Evolutionary conservation across 2,797 vertebrate genomes (phyloP).

Genomic region (Crax fasciolata): DNA sequence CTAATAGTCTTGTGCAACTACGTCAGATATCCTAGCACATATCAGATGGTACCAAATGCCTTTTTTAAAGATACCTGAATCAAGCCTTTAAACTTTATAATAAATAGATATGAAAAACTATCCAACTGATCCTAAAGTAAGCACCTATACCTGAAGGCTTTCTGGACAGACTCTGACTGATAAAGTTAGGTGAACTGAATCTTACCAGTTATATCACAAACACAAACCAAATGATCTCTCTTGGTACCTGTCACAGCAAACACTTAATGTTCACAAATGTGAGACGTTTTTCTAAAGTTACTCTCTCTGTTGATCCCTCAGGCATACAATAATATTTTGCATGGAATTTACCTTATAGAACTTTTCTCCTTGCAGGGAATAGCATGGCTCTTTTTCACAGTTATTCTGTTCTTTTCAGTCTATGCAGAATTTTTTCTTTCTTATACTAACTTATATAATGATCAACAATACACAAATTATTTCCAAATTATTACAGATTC

Average conservation of each 20-base stretch:
- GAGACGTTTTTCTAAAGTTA: background rate
- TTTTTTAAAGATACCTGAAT: background rate
- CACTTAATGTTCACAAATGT: background rate
- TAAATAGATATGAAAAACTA: background rate
- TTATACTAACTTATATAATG: background rate
- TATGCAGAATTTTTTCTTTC: background rate
- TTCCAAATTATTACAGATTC: background rate
- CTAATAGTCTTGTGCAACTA: background rate
- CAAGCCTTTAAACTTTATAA: background rate
- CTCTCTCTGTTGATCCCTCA: background rate
- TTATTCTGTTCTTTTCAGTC: background rate
- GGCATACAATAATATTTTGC: background rate
- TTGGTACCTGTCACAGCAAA: background rate
- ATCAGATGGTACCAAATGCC: background rate
- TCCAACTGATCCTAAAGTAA: background rate
- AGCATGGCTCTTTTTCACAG: background rate
- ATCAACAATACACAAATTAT: background rate
- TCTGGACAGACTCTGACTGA: background rate
- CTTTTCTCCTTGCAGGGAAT: background rate
- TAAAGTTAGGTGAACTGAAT: background rate
- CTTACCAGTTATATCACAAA: background rate
- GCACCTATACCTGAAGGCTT: background rate
- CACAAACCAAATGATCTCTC: background rate
- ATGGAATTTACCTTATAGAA: background rate
- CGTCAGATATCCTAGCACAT: background rate